Base-by-base conservation (phyloP, 2,113 vertebrate species). In the Mugil cephalus region DNA sequence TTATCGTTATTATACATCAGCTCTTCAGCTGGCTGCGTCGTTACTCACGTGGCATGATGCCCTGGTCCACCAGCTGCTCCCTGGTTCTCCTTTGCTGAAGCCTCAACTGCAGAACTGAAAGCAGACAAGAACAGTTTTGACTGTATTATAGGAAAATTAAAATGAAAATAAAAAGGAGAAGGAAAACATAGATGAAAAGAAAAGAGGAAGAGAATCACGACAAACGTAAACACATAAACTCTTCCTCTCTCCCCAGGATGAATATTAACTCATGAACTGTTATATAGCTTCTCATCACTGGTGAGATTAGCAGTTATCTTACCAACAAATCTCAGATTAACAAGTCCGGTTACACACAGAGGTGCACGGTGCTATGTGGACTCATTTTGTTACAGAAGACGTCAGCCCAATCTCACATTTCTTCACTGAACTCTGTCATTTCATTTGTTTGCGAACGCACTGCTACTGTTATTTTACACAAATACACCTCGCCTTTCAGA, bases 41-140 rank as follows among this genome's bases (percentile, higher is more conserved):
- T 42, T 67, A 91, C 98, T 98, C 95, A 99, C 98, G 96, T 94
- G 98, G 97, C 98, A 99, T 99, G 95, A 99, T 99, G 95, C 98
- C 98, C 94, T 99, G 98, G 82, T 99, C 98, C 92, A 98, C 97
- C 84, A 99, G 95, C 84, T 99, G 97, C 75, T 99, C 98, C 60
- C 98, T 92, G 17, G 98, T 99, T 69, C 97, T 93, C 81, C 98
- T 94, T 54, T 99, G 97, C 59, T 98, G 97, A 10, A 99, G 95
- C 89, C 96, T 96, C 91, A 99, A 92, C 89, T 99, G 98, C 89
- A 99, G 95, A 43, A 98, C 97, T 99, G 93, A 43, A 62, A 91
- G 90, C 39, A 87, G 66, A 69, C 70, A 2, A 2, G 4, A 0
- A 38, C 15, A 52, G 6, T 4, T 7, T 35, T 42, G 90, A 84